phyloP scores from a whole-genome alignment of 1,140 invertebrate species.

The Mycetomoellerius zeteki region DNA sequence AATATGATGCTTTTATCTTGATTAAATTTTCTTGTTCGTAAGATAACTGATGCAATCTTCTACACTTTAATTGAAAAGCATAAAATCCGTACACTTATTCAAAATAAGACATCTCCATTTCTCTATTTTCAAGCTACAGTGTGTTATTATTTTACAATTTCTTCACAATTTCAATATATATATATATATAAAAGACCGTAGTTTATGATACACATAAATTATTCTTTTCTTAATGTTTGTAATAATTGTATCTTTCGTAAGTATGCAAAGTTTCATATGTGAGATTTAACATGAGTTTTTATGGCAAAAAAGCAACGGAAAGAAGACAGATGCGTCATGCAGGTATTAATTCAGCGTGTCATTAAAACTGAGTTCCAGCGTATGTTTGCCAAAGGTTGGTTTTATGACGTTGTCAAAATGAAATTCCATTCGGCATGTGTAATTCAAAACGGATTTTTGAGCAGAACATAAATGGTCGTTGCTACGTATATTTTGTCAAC shows the following conservation, averaged over 20 bases:
- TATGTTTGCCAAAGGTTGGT: slow-evolving; percentile 65
- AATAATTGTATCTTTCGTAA: slow-evolving; percentile 22
- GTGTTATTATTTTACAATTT: not conserved
- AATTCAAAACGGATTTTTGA: slow-evolving; percentile 65
- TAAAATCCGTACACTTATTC: not conserved
- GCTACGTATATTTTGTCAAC: slow-evolving; percentile 38
- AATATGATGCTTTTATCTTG: not conserved
- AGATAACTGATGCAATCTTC: not conserved
- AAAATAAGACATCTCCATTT: not conserved
- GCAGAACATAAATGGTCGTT: slow-evolving; percentile 35
- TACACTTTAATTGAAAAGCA: not conserved
- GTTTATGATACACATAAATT: not conserved
- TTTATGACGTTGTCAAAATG: slow-evolving; percentile 73
- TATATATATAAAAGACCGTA: not conserved
- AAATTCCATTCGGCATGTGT: slow-evolving; percentile 71
- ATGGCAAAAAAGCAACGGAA: slow-evolving; percentile 28
- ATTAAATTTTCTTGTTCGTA: not conserved
- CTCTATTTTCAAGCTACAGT: not conserved
- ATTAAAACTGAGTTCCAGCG: slow-evolving; percentile 63
- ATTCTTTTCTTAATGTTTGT: not conserved
- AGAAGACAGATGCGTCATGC: slow-evolving; percentile 33
- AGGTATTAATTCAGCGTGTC: slow-evolving; percentile 70
- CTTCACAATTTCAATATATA: not conserved
- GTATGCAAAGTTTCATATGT: slow-evolving; percentile 27
- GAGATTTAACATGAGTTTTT: slow-evolving; percentile 39